Base-by-base conservation (phyloP, 2,797 vertebrate genomes). In the Coregonus suidteri region DNA sequence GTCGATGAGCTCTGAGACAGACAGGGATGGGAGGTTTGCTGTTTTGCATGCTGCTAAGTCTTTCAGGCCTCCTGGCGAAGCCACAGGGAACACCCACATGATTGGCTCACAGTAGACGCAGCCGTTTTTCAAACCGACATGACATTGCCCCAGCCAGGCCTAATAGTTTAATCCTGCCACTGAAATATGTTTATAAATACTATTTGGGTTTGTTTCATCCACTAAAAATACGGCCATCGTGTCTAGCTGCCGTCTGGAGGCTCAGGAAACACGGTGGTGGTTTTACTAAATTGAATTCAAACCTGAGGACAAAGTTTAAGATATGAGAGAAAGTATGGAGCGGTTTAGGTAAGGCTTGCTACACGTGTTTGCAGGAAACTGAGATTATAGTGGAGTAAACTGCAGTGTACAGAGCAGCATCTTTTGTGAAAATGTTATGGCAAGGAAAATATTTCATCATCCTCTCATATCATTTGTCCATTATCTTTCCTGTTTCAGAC, bases 161-260 rank as follows among this genome's bases (percentile, higher is more conserved):
- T 79, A 81, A 83, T 83, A 79, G 53, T 51, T 80, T 71, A 74
- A 77, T 75, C 80, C 74, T 82, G 77, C 68, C 75, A 82, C 71
- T 79, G 41, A 85, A 83, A 74, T 77, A 74, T 83, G 73, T 62
- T 74, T 82, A 76, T 74, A 82, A 31, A 74, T 64, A 69, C 77
- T 52, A 77, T 31, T 75, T 34, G 74, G 65, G 59, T 73, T 76
- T 73, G 66, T 73, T 81, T 75, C 68, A 62, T 77, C 37, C 65
- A 62, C 20, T 71, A 75, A 79, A 83, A 78, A 83, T 75, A 82
- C 56, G 70, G 70, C 51, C 4, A 1, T 16, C 75, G 13, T 56
- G 16, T 70, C 67, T 78, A 34, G 20, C 64, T 67, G 35, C 51
- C 25, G 35, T 64, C 37, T 75, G 67, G 74, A 31, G 59, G 35